Conservation (phyloP, 2,797 vertebrate genomes). For the Myotis planiceps region DNA sequence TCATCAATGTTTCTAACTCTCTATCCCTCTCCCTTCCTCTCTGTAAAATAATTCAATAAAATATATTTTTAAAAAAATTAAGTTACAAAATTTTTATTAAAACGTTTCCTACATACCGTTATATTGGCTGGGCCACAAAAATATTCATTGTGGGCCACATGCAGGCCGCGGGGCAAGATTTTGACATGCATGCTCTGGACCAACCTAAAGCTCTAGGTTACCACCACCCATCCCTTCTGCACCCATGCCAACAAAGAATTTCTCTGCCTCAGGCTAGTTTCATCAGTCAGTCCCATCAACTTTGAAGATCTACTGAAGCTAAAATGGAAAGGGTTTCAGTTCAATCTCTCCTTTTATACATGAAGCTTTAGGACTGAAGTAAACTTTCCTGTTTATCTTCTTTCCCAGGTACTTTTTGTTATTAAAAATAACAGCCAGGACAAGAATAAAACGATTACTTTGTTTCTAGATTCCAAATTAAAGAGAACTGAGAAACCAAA, state of each 20-base stretch:
- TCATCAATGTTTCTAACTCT: too few relatives aligned
- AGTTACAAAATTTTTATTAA: too few relatives aligned
- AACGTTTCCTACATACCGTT: too few relatives aligned
- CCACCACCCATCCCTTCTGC: not conserved
- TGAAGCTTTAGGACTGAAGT: not conserved
- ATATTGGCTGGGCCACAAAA: too few relatives aligned
- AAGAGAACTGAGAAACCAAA: constrained; percentile 27
- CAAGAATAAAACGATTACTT: constrained; percentile 37
- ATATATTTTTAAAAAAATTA: too few relatives aligned
- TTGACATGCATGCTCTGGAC: not conserved
- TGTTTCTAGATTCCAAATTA: constrained; percentile 5
- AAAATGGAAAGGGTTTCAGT: constrained; percentile 1
- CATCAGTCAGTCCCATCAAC: not conserved
- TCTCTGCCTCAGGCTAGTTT: not conserved
- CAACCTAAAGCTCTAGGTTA: not conserved
- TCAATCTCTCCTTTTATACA: not conserved
- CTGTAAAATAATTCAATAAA: too few relatives aligned
- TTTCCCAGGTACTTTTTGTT: not conserved
- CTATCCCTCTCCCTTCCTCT: too few relatives aligned
- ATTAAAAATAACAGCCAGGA: constrained; percentile 20
- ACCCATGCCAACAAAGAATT: not conserved
- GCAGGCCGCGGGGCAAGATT: fast-evolving
- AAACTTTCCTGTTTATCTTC: not conserved
- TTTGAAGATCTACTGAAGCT: not conserved
- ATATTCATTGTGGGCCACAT: too few relatives aligned